Base-by-base conservation (phyloP, 2,888 invertebrate species). In the Plebejus argus region DNA sequence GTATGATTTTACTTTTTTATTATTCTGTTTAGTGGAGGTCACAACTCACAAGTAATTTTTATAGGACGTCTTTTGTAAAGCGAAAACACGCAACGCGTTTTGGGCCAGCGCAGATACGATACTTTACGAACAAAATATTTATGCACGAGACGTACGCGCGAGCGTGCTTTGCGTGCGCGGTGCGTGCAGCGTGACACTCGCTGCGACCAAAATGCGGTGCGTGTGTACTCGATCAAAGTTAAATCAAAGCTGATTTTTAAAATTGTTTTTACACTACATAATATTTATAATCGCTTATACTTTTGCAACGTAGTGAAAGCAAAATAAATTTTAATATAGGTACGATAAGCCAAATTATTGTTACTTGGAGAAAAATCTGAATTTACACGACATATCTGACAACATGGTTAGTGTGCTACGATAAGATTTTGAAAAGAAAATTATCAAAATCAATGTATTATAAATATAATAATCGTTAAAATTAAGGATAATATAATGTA, bases 341-440 rank as follows among this genome's bases (percentile, higher is more conserved):
- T 89, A 89, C 89, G 87, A 86, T 89, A 91, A 91, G 91, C 90
- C 91, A 93, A 93, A 92, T 92, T 90, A 88, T 92, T 91, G 88
- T 92, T 91, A 93, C 92, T 88, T 88, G 91, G 93, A 92, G 90
- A 91, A 93, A 90, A 92, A 92, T 92, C 92, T 89, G 93, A 94
- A 94, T 94, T 94, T 94, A 94, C 91, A 93, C 91, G 86, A 94
- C 94, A 94, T 94, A 94, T 94, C 94, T 93, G 92, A 92, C 91
- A 93, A 93, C 92, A 93, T 93, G 94, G 94, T 94, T 94, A 94
- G 94, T 94, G 94, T 93, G 92, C 91, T 94, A 94, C 92, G 90
- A 90, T 93, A 93, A 92, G 93, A 89, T 90, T 90, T 89, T 89
- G 88, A 88, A 86, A 88, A 86, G 87, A 20, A 87, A 90, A 91